phyloP scores from a whole-genome alignment of 1,140 invertebrate species.

The Spodoptera frugiperda region DNA sequence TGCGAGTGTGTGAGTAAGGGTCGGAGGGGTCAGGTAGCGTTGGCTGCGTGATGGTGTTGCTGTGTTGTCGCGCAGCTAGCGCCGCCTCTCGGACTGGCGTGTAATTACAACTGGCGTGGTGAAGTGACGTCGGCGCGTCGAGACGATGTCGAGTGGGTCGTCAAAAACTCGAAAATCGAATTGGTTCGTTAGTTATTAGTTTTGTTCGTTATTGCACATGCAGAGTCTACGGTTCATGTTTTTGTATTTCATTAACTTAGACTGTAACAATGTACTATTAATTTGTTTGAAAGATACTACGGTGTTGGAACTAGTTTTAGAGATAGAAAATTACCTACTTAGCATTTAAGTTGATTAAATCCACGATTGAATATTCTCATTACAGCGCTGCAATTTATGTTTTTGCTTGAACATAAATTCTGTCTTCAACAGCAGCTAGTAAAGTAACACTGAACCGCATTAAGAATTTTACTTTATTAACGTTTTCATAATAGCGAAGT shows the following conservation, averaged over 20 bases:
- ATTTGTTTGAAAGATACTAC: neutral
- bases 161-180: constrained; percentile 71
- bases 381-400: neutral
- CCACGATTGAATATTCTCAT: neutral
- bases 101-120: constrained; percentile 57
- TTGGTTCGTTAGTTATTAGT: constrained; percentile 60
- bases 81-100: constrained; percentile 54
- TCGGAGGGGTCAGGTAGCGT: constrained; percentile 30
- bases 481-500: constrained; percentile 3
- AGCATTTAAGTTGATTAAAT: constrained; percentile 16
- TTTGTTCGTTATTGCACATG: constrained; percentile 60
- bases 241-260: constrained; percentile 12
- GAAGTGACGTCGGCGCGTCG: constrained; percentile 50
- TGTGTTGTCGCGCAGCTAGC: constrained; percentile 51
- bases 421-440: neutral
- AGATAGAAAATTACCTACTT: neutral
- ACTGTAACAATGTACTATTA: constrained; percentile 1
- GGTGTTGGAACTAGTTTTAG: constrained; percentile 1
- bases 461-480: constrained; percentile 16
- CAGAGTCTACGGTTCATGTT: constrained; percentile 11
- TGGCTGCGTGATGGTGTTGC: constrained; percentile 30
- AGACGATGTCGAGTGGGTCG: constrained; percentile 61
- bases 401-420: neutral
- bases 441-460: constrained; percentile 14
- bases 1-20: constrained; percentile 37